Percentiles rank a stretch among this genome's conserved stretches.
Evolutionary conservation across 1,140 invertebrate species (phyloP).

Genomic region (Aricia agestis): DNA sequence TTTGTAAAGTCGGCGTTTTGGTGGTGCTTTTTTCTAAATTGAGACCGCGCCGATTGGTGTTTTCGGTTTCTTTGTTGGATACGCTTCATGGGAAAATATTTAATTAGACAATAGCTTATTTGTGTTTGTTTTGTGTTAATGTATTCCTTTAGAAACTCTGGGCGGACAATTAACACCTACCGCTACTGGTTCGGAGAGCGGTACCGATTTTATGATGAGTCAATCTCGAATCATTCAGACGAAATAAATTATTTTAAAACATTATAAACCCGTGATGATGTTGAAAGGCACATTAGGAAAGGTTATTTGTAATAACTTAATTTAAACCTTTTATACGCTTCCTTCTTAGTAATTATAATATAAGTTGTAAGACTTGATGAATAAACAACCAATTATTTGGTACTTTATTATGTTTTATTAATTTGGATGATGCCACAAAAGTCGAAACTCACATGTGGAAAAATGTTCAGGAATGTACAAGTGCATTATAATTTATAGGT

Average conservation of each 20-base stretch:
- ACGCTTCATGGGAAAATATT: constrained; percentile 68
- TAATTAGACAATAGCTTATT: constrained; percentile 74
- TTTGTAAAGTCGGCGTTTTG: constrained; percentile 66
- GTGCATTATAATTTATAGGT: too few relatives aligned
- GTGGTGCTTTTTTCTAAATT: constrained; percentile 43
- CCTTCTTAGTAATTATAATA: too few relatives aligned
- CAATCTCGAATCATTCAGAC: constrained; percentile 41
- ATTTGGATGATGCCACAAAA: too few relatives aligned
- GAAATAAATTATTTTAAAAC: constrained; percentile 41
- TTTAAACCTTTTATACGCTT: not conserved
- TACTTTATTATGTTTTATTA: too few relatives aligned
- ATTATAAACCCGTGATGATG: constrained; percentile 19
- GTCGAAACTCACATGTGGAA: too few relatives aligned
- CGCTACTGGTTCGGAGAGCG: constrained; percentile 46
- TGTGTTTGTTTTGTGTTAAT: constrained; percentile 73
- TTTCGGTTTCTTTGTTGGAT: constrained; percentile 58
- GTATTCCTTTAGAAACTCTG: constrained; percentile 64
- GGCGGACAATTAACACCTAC: constrained; percentile 65
- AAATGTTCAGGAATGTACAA: too few relatives aligned
- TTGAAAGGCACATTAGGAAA: not conserved
- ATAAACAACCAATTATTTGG: too few relatives aligned
- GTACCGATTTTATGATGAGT: constrained; percentile 53
- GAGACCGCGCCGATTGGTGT: constrained; percentile 38
- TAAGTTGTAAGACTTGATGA: too few relatives aligned
- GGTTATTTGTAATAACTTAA: not conserved